These are phyloP conservation scores for Heliconius erato DNA, from an alignment of 2,888 invertebrate species.

Conservation along the genomic window DNA sequence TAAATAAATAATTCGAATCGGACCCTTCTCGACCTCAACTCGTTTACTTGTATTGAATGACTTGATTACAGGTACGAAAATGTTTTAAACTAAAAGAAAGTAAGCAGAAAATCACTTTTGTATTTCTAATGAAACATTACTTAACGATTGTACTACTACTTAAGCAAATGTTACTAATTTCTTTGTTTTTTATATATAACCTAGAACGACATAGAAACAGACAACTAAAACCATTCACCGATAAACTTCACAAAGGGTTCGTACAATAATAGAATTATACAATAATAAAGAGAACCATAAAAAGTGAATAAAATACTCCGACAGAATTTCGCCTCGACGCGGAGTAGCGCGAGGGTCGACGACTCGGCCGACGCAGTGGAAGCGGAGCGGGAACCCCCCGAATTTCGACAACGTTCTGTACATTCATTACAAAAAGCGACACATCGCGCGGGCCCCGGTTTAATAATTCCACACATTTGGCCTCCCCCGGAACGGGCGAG, in stretches of 20 bases:
- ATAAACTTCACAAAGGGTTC: conserved; percentile 39
- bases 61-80: conserved; percentile 34
- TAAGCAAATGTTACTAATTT: background rate
- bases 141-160: background rate
- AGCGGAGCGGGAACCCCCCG: conserved; percentile 65
- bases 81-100: background rate
- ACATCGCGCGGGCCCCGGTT: conserved; percentile 79
- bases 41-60: conserved; percentile 47
- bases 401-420: conserved; percentile 63
- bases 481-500: conserved; percentile 67
- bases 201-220: background rate
- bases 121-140: background rate
- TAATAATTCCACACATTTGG: conserved; percentile 85
- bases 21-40: conserved; percentile 60
- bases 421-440: conserved; percentile 84
- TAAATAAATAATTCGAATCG: conserved; percentile 77
- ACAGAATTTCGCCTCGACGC: conserved; percentile 54
- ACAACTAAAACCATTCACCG: background rate
- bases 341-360: conserved; percentile 66
- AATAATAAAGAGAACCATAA: conserved; percentile 38
- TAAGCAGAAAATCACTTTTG: conserved; percentile 11
- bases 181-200: background rate
- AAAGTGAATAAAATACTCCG: conserved; percentile 45
- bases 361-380: conserved; percentile 61
- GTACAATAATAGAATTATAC: conserved; percentile 44